Base-by-base conservation (phyloP, 2,888 invertebrate genomes). In the Campaea margaritaria region DNA sequence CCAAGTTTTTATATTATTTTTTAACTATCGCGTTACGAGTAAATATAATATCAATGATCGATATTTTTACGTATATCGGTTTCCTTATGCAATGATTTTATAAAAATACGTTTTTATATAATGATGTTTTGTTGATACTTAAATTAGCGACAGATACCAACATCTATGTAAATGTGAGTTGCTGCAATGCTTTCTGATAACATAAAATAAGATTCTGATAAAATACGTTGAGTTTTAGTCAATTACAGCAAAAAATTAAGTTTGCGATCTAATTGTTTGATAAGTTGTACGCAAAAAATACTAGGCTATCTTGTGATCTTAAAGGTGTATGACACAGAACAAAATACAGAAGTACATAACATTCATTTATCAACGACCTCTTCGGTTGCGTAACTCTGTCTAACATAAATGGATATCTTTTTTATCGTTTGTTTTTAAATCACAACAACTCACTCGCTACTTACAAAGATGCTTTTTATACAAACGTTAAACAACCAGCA, bases 11-110 rank as follows among this genome's bases (percentile, higher is more conserved):
- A 82, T 80, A 83, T 82, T 83, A 79, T 86, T 75, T 81, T 86
- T 85, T 84, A 82, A 83, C 86, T 88, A 89, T 80, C 79, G 83
- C 79, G 81, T 87, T 88, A 90, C 86, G 85, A 88, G 89, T 90
- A 89, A 87, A 89, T 86, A 73, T 71, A 70, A 71, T 85, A 84
- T 86, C 77, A 82, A 83, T 81, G 83, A 85, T 83, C 85, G 86
- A 86, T 89, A 86, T 83, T 91, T 50, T 60, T 91, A 92, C 91
- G 91, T 91, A 92, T 91, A 90, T 91, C 83, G 87, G 89, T 87
- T 80, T 85, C 78, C 84, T 86, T 87, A 90, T 85, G 87, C 86
- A 90, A 91, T 88, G 87, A 85, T 90, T 91, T 90, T 91, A 91
- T 89, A 91, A 91, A 91, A 90, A 91, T 91, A 90, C 89, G 64